phyloP scores from a whole-genome alignment of 1,140 invertebrate genomes.

The Vanessa tameamea region DNA sequence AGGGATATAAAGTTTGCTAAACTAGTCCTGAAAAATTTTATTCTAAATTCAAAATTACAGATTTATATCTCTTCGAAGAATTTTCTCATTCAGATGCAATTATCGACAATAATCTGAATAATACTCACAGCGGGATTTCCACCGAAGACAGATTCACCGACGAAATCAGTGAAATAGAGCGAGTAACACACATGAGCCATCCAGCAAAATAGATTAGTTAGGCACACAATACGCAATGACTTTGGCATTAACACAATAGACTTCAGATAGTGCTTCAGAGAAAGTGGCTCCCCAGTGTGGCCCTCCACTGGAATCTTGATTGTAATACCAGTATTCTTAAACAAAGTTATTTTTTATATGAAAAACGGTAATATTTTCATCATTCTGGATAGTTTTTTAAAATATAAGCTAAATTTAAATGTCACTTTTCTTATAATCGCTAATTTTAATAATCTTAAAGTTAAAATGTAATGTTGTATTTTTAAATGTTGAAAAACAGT shows the following conservation, averaged over 20 bases:
- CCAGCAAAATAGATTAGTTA: slow-evolving; percentile 98
- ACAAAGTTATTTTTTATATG: neutral
- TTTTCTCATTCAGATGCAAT: too few species aligned
- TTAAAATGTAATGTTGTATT: too few species aligned
- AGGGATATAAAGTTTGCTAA: neutral
- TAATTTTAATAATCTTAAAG: too few species aligned
- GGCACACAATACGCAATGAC: slow-evolving; percentile 91
- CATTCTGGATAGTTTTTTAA: too few species aligned
- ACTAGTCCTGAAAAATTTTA: too few species aligned
- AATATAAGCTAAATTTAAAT: too few species aligned
- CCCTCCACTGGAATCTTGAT: slow-evolving; percentile 44
- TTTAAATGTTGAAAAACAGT: too few species aligned
- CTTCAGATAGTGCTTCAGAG: slow-evolving; percentile 88
- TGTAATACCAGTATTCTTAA: slow-evolving; percentile 20
- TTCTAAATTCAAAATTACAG: too few species aligned
- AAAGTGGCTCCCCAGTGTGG: slow-evolving; percentile 58
- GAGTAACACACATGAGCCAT: slow-evolving; percentile 99
- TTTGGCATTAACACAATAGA: slow-evolving; percentile 95
- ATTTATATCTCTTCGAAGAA: too few species aligned
- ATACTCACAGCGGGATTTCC: slow-evolving; percentile 90
- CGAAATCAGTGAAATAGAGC: slow-evolving; percentile 98
- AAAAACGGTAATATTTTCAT: neutral
- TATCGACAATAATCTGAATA: neutral
- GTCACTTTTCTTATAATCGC: too few species aligned
- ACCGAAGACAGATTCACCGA: slow-evolving; percentile 96